These are phyloP conservation scores for Oryzias dopingdopingensis DNA, from an alignment of 2,797 vertebrate species.

Conservation along the genomic window DNA sequence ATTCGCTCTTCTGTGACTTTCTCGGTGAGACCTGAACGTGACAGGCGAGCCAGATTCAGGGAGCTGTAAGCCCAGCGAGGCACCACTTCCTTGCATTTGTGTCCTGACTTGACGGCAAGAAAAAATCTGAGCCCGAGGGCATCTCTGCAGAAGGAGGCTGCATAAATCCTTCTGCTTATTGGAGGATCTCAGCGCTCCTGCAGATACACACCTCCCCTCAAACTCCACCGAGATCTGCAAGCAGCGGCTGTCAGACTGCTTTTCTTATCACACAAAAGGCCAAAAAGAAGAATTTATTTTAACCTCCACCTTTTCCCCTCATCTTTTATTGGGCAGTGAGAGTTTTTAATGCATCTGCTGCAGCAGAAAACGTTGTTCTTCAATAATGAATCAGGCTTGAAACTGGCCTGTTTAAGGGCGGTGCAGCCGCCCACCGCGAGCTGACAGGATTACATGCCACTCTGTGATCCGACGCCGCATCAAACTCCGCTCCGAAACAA, in stretches of 20 bases:
- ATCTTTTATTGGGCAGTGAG: too few species aligned
- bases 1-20: neutral
- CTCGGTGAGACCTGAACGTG: neutral
- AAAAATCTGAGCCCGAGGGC: slow-evolving; percentile 42
- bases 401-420: slow-evolving; percentile 26
- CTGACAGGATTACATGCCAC: slow-evolving; percentile 46
- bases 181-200: slow-evolving; percentile 3
- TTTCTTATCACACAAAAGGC: neutral
- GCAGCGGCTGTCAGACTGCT: neutral
- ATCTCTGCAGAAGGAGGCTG: slow-evolving; percentile 19
- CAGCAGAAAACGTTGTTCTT: too few species aligned
- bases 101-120: slow-evolving; percentile 12
- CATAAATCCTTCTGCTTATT: slow-evolving; percentile 18
- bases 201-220: neutral
- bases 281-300: neutral
- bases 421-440: slow-evolving; percentile 18
- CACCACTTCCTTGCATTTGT: slow-evolving; percentile 25
- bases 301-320: too few species aligned
- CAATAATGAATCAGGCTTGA: neutral
- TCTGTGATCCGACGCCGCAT: slow-evolving; percentile 18
- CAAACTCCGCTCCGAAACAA: slow-evolving; percentile 24
- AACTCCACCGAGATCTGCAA: slow-evolving; percentile 12
- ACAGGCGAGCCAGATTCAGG: slow-evolving; percentile 9
- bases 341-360: too few species aligned
- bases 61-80: slow-evolving; percentile 9